These are phyloP conservation scores for Hecatera dysodea DNA, from an alignment of 2,888 invertebrate genomes.

Conservation along the genomic window DNA sequence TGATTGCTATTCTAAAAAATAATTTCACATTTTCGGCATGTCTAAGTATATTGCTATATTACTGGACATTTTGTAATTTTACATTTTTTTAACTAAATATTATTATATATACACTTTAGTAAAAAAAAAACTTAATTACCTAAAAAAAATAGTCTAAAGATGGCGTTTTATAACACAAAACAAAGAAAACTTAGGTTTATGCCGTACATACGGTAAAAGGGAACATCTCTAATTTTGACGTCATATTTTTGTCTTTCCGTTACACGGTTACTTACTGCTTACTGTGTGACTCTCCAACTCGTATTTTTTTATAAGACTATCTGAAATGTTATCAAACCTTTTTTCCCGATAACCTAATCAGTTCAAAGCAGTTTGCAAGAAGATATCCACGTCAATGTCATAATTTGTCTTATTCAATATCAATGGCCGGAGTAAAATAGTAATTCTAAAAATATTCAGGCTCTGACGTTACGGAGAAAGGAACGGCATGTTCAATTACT, in stretches of 20 bases:
- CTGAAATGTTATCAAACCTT: conserved; percentile 36
- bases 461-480: conserved; percentile 63
- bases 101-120: too few relatives aligned
- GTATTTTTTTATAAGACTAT: conserved; percentile 1
- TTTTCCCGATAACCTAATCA: conserved; percentile 21
- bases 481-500: conserved; percentile 74
- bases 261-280: conserved; percentile 3
- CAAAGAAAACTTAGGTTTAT: background rate
- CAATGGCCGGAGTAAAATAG: conserved; percentile 37
- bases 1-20: conserved; percentile 6
- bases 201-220: background rate
- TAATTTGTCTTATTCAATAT: conserved; percentile 10
- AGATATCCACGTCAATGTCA: conserved; percentile 37
- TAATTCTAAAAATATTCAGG: conserved; percentile 36
- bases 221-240: conserved; percentile 6
- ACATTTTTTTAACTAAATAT: too few relatives aligned
- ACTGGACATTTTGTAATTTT: background rate
- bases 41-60: too few relatives aligned
- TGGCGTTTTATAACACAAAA: too few relatives aligned
- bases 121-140: too few relatives aligned
- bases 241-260: conserved; percentile 41
- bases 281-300: background rate
- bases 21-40: background rate
- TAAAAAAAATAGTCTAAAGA: too few relatives aligned
- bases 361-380: conserved; percentile 9